Percentiles rank a stretch among this genome's conserved stretches.
Evolutionary conservation across 2,888 invertebrate species (phyloP).

Genomic region (Harmothoe impar): DNA sequence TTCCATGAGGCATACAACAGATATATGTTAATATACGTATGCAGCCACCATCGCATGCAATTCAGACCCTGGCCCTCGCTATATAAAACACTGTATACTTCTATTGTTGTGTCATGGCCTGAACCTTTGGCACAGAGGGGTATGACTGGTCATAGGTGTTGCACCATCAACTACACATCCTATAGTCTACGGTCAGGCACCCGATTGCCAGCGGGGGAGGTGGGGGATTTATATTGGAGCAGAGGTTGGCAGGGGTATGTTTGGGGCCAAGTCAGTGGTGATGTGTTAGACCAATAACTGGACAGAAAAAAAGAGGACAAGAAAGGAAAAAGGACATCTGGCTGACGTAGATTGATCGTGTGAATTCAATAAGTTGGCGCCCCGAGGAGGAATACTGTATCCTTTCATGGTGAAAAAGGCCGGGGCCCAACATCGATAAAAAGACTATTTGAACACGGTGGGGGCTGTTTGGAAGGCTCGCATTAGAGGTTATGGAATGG

Average conservation of each 20-base stretch:
- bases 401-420: background rate
- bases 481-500: background rate
- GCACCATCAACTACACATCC: no score
- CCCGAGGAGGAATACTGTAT: background rate
- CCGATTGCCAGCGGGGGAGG: background rate
- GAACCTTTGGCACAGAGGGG: no score
- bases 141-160: no score
- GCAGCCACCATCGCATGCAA: no score
- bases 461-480: background rate
- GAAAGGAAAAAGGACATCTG: background rate
- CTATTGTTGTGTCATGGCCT: no score
- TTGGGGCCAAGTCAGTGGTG: background rate
- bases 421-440: background rate
- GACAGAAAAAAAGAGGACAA: background rate
- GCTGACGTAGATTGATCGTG: background rate
- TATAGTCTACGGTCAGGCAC: no score
- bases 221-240: background rate
- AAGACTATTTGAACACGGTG: background rate
- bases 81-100: no score
- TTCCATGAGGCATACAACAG: no score
- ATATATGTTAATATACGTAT: no score
- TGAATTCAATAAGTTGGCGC: conserved; percentile 3
- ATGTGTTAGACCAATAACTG: background rate
- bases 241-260: background rate
- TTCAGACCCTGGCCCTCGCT: no score